Conservation (phyloP, 1,140 invertebrate species). For the Ceratina japonica region DNA sequence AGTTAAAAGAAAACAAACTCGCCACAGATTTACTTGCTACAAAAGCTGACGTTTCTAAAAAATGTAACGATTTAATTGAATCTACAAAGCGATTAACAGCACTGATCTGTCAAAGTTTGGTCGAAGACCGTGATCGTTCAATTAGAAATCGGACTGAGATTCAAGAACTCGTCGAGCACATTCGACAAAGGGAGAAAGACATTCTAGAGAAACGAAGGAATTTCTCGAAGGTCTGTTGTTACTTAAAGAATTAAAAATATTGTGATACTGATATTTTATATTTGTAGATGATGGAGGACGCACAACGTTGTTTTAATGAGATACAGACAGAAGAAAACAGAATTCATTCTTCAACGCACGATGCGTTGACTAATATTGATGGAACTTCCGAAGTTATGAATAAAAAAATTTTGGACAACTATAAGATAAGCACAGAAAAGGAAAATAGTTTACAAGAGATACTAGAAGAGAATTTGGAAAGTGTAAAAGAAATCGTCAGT, state of each 20-base stretch:
- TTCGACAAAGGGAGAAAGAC: constrained; percentile 56
- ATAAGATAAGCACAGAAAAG: constrained; percentile 43
- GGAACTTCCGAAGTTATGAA: constrained; percentile 55
- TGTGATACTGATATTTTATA: constrained; percentile 9
- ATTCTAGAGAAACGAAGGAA: constrained; percentile 50
- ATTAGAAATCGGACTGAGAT: constrained; percentile 59
- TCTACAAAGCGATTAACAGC: constrained; percentile 56
- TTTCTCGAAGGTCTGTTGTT: constrained; percentile 59
- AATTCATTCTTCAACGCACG: constrained; percentile 48
- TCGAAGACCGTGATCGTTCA: constrained; percentile 62
- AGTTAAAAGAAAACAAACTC: constrained; percentile 69
- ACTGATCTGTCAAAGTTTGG: constrained; percentile 53
- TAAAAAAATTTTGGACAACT: constrained; percentile 46
- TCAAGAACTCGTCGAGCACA: constrained; percentile 54
- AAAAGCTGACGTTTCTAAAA: constrained; percentile 53
- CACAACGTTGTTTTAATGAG: constrained; percentile 61
- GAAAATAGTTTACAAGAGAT: constrained; percentile 60
- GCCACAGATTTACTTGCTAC: constrained; percentile 65
- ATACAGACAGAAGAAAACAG: constrained; percentile 54
- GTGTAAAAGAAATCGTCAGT: constrained; percentile 61
- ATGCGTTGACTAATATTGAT: constrained; percentile 56
- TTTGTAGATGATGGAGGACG: constrained; percentile 65
- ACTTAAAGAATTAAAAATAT: not conserved
- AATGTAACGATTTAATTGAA: constrained; percentile 64
- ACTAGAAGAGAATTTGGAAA: constrained; percentile 56